phyloP scores from a whole-genome alignment of 2,888 invertebrate species.

The Microchrysa polita region DNA sequence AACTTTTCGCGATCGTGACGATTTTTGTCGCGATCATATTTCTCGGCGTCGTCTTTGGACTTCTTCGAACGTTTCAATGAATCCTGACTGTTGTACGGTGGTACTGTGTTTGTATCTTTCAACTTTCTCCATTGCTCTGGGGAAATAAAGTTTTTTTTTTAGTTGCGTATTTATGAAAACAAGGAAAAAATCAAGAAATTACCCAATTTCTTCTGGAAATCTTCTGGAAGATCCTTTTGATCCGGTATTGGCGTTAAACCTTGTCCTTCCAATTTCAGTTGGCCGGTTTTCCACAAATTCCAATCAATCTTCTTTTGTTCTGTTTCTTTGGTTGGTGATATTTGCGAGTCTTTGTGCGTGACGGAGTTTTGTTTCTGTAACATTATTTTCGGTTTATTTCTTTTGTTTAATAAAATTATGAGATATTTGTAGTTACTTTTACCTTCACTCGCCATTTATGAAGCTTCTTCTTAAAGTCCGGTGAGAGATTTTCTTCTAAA shows the following conservation, averaged over 20 bases:
- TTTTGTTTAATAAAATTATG: background rate
- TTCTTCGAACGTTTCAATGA: constrained; percentile 57
- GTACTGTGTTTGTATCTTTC: constrained; percentile 71
- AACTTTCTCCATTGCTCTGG: constrained; percentile 84
- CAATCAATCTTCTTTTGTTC: constrained; percentile 70
- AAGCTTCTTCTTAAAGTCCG: constrained; percentile 84
- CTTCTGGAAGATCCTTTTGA: constrained; percentile 77
- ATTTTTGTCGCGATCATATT: constrained; percentile 71
- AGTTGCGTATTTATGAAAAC: no score
- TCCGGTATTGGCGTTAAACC: constrained; percentile 67
- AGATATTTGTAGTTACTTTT: background rate
- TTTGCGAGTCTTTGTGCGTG: constrained; percentile 54
- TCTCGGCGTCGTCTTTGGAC: constrained; percentile 58
- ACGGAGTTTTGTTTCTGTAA: constrained; percentile 49
- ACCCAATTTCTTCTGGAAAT: constrained; percentile 84
- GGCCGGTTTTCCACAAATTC: constrained; percentile 70
- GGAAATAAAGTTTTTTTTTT: no score
- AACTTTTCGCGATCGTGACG: constrained; percentile 70
- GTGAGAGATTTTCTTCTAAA: constrained; percentile 75
- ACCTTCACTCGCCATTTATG: constrained; percentile 83
- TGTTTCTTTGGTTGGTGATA: constrained; percentile 56
- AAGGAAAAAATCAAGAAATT: constrained; percentile 48
- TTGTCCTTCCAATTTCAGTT: constrained; percentile 62
- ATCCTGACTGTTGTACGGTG: constrained; percentile 63
- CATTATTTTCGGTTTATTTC: no score